Evolutionary conservation across 2,797 vertebrate genomes (phyloP).

Genomic region (Glossophaga mutica): DNA sequence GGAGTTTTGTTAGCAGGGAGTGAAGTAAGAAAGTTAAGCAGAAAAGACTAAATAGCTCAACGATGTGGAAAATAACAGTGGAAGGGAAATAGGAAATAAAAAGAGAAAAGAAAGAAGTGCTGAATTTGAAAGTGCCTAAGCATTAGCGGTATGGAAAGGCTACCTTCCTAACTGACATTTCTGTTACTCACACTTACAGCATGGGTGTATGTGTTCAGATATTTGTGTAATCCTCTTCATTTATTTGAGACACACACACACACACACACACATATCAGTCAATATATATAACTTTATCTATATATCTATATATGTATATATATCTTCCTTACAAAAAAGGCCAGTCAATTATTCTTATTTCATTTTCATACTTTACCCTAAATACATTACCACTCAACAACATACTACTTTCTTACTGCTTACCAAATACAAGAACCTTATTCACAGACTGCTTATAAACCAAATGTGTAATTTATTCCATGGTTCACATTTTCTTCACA

Average conservation of each 20-base stretch:
- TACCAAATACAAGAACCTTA: conserved; percentile 52
- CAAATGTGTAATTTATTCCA: conserved; percentile 56
- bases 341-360: conserved; percentile 38
- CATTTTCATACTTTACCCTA: conserved; percentile 37
- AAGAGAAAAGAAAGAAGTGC: background rate
- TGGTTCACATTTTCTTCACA: conserved; percentile 51
- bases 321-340: conserved; percentile 22
- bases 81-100: background rate
- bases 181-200: background rate
- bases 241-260: background rate
- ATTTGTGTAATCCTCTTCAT: background rate
- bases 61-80: background rate
- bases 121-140: background rate
- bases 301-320: background rate
- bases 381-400: conserved; percentile 38
- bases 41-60: background rate
- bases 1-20: background rate
- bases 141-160: background rate
- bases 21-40: background rate
- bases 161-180: background rate
- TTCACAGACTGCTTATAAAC: conserved; percentile 55
- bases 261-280: background rate
- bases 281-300: background rate
- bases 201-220: background rate
- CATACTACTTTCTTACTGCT: conserved; percentile 50